These are phyloP conservation scores for Gonatopus flavifemur DNA, from an alignment of 1,140 invertebrate genomes.

Conservation along the genomic window DNA sequence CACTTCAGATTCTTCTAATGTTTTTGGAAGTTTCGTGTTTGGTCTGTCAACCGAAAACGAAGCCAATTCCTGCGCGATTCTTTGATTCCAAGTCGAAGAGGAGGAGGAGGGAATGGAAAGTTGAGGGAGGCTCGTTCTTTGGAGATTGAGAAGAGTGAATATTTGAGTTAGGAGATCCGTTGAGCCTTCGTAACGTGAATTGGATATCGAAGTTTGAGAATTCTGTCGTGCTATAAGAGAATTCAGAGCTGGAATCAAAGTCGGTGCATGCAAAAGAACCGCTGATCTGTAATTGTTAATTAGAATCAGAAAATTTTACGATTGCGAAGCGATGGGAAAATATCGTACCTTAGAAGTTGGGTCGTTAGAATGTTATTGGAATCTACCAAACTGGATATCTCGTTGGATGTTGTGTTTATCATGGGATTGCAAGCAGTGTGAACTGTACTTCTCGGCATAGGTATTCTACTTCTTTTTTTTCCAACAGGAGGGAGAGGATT, in stretches of 20 bases:
- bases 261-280: conserved; percentile 17
- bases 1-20: too few relatives aligned
- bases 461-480: background rate
- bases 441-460: conserved; percentile 18
- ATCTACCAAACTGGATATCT: conserved; percentile 16
- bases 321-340: background rate
- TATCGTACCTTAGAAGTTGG: conserved; percentile 20
- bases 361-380: conserved; percentile 17
- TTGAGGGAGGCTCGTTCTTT: too few relatives aligned
- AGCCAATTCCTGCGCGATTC: too few relatives aligned
- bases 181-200: conserved; percentile 11
- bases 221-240: conserved; percentile 17
- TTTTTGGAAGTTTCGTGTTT: too few relatives aligned
- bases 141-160: conserved; percentile 8
- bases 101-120: too few relatives aligned
- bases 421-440: conserved; percentile 18
- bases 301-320: background rate
- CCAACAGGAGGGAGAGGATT: background rate
- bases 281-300: conserved; percentile 10
- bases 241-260: conserved; percentile 21
- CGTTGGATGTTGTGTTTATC: background rate
- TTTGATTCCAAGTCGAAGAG: too few relatives aligned
- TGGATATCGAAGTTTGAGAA: conserved; percentile 7
- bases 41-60: too few relatives aligned
- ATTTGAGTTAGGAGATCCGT: conserved; percentile 19